A percentile compares a stretch with the other conserved stretches of the same genome.
Conservation (phyloP, 2,113 vertebrate species). For the Astatotilapia flaviijosephi region DNA sequence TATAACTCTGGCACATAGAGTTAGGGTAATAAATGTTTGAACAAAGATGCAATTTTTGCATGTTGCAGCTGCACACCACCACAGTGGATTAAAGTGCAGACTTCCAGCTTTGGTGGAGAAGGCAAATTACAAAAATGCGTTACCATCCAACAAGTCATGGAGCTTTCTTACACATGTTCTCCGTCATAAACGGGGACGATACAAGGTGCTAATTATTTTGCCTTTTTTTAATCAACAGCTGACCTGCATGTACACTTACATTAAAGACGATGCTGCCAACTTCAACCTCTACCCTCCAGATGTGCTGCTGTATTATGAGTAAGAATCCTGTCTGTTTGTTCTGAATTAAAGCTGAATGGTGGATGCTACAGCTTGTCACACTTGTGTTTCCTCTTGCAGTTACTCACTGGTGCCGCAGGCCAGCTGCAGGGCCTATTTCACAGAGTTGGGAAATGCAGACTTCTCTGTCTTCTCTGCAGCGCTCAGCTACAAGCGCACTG, state of each 20-base stretch:
- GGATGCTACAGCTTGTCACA: neutral
- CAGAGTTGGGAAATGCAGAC: conserved; percentile 51
- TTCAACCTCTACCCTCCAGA: conserved; percentile 60
- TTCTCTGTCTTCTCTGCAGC: conserved; percentile 58
- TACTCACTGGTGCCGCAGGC: conserved; percentile 48
- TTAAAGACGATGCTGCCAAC: neutral
- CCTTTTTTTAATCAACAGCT: conserved; percentile 39
- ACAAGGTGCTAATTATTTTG: too few species aligned
- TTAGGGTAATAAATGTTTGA: too few species aligned
- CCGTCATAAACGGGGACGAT: neutral
- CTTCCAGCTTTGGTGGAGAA: too few species aligned
- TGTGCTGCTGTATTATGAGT: conserved; percentile 73
- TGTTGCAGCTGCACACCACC: neutral
- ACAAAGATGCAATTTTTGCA: too few species aligned
- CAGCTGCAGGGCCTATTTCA: conserved; percentile 64
- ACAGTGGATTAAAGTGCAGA: neutral
- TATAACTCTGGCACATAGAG: too few species aligned
- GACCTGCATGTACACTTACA: conserved; percentile 72
- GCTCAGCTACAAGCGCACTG: conserved; percentile 39
- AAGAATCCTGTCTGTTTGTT: neutral
- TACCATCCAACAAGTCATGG: neutral
- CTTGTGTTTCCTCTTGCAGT: conserved; percentile 7
- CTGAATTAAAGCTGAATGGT: neutral
- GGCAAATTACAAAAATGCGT: neutral
- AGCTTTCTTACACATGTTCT: neutral